Percentiles rank a stretch among this genome's conserved stretches.
phyloP scores from a whole-genome alignment of 2,888 invertebrate species.

The Microchrysa polita region DNA sequence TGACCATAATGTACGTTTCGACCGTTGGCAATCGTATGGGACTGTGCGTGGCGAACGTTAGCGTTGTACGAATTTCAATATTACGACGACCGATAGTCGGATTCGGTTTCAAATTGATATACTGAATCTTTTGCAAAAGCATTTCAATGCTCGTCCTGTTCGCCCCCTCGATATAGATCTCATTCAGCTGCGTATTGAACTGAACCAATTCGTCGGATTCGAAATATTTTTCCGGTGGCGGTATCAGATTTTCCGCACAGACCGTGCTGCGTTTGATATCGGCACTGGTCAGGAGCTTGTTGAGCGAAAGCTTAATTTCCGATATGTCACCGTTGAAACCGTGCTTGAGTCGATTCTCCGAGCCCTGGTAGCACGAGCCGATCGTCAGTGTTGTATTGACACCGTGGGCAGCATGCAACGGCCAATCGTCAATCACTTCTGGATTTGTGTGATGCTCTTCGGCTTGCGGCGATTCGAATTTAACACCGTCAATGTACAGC shows the following conservation, averaged over 20 bases:
- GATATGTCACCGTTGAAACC: slow-evolving; percentile 64
- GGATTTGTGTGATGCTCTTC: slow-evolving; percentile 78
- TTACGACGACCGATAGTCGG: slow-evolving; percentile 96
- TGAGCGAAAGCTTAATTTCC: slow-evolving; percentile 60
- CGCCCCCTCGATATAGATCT: slow-evolving; percentile 91
- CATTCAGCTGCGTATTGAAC: slow-evolving; percentile 72
- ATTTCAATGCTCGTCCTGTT: slow-evolving; percentile 91
- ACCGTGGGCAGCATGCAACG: slow-evolving; percentile 93
- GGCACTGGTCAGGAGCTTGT: slow-evolving; percentile 55
- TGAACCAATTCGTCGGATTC: slow-evolving; percentile 82
- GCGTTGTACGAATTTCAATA: slow-evolving; percentile 62
- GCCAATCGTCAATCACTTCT: slow-evolving; percentile 99
- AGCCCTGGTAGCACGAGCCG: slow-evolving; percentile 98
- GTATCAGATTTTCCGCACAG: slow-evolving; percentile 62
- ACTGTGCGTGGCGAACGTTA: slow-evolving; percentile 62
- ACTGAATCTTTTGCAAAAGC: slow-evolving; percentile 85
- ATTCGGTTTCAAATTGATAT: slow-evolving; percentile 89
- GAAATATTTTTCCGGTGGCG: slow-evolving; percentile 75
- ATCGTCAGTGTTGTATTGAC: slow-evolving; percentile 93
- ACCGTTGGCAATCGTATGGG: slow-evolving; percentile 60
- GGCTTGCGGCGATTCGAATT: slow-evolving; percentile 61
- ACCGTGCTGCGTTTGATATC: slow-evolving; percentile 62
- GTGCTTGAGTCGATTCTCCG: slow-evolving; percentile 90
- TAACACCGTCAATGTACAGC: slow-evolving; percentile 85
- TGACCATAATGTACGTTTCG: slow-evolving; percentile 64